A percentile compares a stretch with the other conserved stretches of the same genome.
phyloP scores from a whole-genome alignment of 1,140 invertebrate species.

The Sipha flava region DNA sequence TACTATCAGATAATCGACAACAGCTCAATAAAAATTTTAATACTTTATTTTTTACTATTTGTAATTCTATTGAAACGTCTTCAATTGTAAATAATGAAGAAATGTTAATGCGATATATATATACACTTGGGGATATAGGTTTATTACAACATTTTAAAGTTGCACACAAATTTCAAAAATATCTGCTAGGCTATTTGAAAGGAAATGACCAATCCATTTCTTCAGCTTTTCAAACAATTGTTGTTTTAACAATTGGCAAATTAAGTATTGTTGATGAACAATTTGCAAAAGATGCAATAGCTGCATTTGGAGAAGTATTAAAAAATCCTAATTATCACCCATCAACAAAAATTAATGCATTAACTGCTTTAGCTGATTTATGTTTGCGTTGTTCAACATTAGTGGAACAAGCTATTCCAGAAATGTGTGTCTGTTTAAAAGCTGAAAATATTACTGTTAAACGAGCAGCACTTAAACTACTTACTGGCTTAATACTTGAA shows the following conservation, averaged over 20 bases:
- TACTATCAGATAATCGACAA: not conserved
- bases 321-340: constrained; percentile 4
- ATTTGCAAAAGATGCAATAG: constrained; percentile 23
- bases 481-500: constrained; percentile 9
- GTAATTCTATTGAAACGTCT: not conserved
- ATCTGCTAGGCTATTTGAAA: not conserved
- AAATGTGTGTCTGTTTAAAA: constrained; percentile 27
- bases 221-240: not conserved
- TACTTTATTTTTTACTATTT: not conserved
- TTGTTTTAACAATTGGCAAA: constrained; percentile 21
- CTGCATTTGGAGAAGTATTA: constrained; percentile 1
- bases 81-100: constrained; percentile 12
- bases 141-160: constrained; percentile 15
- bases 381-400: constrained; percentile 23
- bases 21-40: not conserved
- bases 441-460: not conserved
- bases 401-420: constrained; percentile 28
- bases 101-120: constrained; percentile 3
- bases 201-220: not conserved
- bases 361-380: constrained; percentile 25
- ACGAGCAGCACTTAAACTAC: constrained; percentile 10
- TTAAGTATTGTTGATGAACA: constrained; percentile 19
- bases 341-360: constrained; percentile 25
- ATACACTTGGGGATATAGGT: not conserved
- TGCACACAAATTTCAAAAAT: not conserved